Conservation (phyloP, 2,797 vertebrate species). For the Rhinatrema bivittatum region DNA sequence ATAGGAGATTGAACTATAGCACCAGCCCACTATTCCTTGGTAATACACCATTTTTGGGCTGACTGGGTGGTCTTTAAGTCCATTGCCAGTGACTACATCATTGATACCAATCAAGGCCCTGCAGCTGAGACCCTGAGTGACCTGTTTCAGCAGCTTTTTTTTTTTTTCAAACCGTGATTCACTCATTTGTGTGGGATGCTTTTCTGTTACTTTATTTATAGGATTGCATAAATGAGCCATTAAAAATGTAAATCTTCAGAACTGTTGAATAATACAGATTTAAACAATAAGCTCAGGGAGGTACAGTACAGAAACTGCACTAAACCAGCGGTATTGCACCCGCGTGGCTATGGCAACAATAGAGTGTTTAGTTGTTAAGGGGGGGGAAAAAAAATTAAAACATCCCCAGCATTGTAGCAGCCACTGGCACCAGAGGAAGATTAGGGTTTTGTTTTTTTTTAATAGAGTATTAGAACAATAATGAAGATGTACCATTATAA, state of each 20-base stretch:
- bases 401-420: conserved; percentile 38
- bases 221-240: conserved; percentile 83
- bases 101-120: conserved; percentile 69
- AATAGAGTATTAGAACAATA: conserved; percentile 57
- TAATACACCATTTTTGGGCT: conserved; percentile 64
- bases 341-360: conserved; percentile 63
- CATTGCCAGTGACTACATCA: conserved; percentile 60
- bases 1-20: conserved; percentile 64
- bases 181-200: conserved; percentile 68
- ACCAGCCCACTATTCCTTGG: conserved; percentile 54
- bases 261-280: conserved; percentile 70
- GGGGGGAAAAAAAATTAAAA: conserved; percentile 53
- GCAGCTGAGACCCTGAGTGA: conserved; percentile 74
- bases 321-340: conserved; percentile 37
- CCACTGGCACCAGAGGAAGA: conserved; percentile 54
- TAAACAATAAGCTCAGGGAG: conserved; percentile 63
- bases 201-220: conserved; percentile 74
- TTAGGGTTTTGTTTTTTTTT: conserved; percentile 44
- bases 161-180: conserved; percentile 59
- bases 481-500: conserved; percentile 62
- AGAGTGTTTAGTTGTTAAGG: conserved; percentile 36
- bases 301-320: conserved; percentile 61
- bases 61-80: conserved; percentile 80
- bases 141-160: conserved; percentile 63
- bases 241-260: conserved; percentile 83